phyloP scores from a whole-genome alignment of 2,888 invertebrate species.

The Atethmia centrago region DNA sequence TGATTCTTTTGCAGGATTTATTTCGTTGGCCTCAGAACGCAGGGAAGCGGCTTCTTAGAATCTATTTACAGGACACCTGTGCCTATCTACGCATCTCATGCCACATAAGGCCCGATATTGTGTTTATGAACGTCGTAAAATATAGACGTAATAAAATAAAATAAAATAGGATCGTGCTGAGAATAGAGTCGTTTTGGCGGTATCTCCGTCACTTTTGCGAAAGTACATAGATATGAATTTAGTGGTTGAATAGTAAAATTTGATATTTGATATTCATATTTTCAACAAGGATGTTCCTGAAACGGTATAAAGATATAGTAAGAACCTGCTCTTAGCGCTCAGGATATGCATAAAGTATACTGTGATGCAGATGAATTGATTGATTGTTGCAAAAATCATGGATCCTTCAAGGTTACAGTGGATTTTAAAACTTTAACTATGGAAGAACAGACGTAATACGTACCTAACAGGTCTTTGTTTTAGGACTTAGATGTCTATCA shows the following conservation, averaged over 20 bases:
- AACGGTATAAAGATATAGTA: neutral
- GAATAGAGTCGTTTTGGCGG: conserved; percentile 27
- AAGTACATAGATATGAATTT: conserved; percentile 37
- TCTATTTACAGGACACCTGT: conserved; percentile 67
- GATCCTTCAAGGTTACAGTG: no score
- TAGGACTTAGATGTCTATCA: neutral
- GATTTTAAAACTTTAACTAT: neutral
- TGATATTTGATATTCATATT: conserved; percentile 26
- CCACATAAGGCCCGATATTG: conserved; percentile 44
- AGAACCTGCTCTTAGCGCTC: neutral
- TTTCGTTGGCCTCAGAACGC: neutral
- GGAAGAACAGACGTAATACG: neutral
- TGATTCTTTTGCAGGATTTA: conserved; percentile 24
- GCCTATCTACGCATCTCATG: conserved; percentile 47
- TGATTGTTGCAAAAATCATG: neutral
- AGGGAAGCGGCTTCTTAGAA: conserved; percentile 50
- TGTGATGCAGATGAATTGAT: neutral
- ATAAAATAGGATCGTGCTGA: conserved; percentile 28
- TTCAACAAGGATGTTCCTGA: conserved; percentile 5
- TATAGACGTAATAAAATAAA: conserved; percentile 56
- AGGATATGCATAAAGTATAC: neutral
- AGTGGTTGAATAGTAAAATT: conserved; percentile 33
- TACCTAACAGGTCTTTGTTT: no score
- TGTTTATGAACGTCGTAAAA: conserved; percentile 58
- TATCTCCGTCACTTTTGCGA: conserved; percentile 12